Base-by-base conservation (phyloP, 1,140 invertebrate genomes). In the Drosophila sp. region DNA sequence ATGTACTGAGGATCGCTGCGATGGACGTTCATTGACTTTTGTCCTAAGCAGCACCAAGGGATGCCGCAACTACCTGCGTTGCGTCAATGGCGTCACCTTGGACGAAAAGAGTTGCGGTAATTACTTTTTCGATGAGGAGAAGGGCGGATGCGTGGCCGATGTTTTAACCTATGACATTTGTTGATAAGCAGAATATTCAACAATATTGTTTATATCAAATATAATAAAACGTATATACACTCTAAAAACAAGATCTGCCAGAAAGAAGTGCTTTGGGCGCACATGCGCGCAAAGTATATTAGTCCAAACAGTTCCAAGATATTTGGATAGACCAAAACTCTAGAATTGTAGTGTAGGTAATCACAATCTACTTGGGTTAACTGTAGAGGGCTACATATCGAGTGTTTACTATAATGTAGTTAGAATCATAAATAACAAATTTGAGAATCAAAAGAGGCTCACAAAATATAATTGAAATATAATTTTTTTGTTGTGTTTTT, bases 1-100 rank as follows among this genome's bases (percentile, higher is more conserved):
- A n/a, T 91, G 90, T 63, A 6, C 27, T 1, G 60, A 75, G 50
- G 85, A 91, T 76, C 89, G 90, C 23, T 91, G 90, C 55, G 81
- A 90, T 41, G 90, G 90, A 17, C 84, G 85, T 17, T 70, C 75
- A 1, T 6, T 62, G 0, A 60, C 50, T 1, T 87, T 79, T 41
- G 90, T 84, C 0, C 25, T 78, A 0, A 86, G 79, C 41, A 10
- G 10, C 6, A 78, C 56, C 1, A 55, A 47, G 11, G 90, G 90
- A 4, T 91, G 90, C 38, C 74, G 80, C 0, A 30, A 81, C 40
- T 91, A 91, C 65, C 55, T 90, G 7, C 33, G 64, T 25, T 91
- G 90, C 50, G 10, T 17, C 1, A 58, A 79, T 8, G 76, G 72
- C 1, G 17, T 73, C n/a, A 80, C 80, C 1, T 4, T 64, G 4